Evolutionary conservation across 2,888 invertebrate species (phyloP), one percentile per base, ranked within the genome.

Genomic region (Ormyrus labotus): DNA sequence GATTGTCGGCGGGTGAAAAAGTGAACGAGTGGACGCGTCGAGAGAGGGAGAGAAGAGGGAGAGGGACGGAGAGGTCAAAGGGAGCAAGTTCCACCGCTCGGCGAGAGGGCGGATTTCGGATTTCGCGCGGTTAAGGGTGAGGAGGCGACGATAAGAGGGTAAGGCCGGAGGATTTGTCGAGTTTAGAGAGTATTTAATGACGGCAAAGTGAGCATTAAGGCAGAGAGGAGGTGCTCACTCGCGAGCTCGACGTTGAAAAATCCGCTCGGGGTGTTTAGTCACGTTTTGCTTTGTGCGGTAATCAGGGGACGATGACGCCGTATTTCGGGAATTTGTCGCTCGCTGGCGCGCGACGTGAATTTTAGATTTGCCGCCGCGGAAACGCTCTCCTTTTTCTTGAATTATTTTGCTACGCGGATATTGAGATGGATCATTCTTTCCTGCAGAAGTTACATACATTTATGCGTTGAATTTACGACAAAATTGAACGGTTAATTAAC

Each of bases 241-340:
- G 51, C 11, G 10, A n/a, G 57, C 6, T 7, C 19, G n/a, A 11
- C 45, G 4, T 9, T n/a, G 45, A 47, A 69, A 45, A 71, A 71
- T 58, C 3, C 51, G n/a, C 19, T 10, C 5, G 10, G 71, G 9
- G 60, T 61, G 34, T 50, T 71, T 71, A 50, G 60, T 51, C 60
- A 51, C 50, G 71, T 71, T 71, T 71, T 60, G 58, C 51, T 71
- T 71, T 69, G 68, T 45, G 34, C 53, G 50, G 34, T 53, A 68
- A 68, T 68, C 53, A 68, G 8, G 34, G 8, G 2, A 45, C 67
- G 53, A 45, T 68, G 34, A 53, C 19, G 53, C 9, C 55, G 10
- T 53, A 13, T 5, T 7, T 9, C 48, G 10, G 34, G 67, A 68
- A 68, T 53, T 68, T 68, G 53, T 9, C 5, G 10, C 7, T 7